Evolutionary conservation across 2,113 vertebrate genomes (phyloP), one percentile per base, ranked within the genome.

Genomic region (Xiphophorus couchianus): DNA sequence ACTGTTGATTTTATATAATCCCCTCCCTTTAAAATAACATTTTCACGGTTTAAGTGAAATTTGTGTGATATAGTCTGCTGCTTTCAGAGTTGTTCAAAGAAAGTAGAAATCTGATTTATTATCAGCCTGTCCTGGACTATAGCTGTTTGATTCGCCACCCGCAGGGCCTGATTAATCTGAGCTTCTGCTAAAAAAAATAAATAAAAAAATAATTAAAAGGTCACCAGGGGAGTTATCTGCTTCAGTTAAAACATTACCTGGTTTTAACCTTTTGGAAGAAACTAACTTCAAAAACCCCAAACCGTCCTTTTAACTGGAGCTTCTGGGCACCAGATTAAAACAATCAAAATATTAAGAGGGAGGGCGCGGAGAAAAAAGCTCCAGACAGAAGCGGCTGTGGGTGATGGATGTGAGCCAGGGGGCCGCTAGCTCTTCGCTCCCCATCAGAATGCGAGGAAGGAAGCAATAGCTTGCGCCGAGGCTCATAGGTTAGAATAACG

Each of bases 401-500:
- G 35, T 76, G 73, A 84, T 83, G 78, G 84, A 73, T 72, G 61
- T 25, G 67, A 84, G 84, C 68, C 77, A 35, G 73, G 78, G 30
- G 81, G 81, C 85, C 3, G 69, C 70, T 62, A 74, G 78, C 83
- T 87, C 44, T 84, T 84, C 86, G 78, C 80, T 89, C 76, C 60
- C 76, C 78, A 78, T 78, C 78, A 84, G 77, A 88, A 88, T 85
- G 86, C 87, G 81, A 88, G 84, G 77, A 66, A 80, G 80, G 54
- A 60, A 85, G 64, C 35, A 76, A 71, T 62, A 84, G 72, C 73
- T 68, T 44, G 68, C 19, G 69, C 69, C 91, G 80, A 89, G 70
- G 90, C 87, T 90, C 71, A 67, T 61, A 84, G 82, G 84, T 81
- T 81, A 90, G 87, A 72, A 86, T 76, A 77, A 88, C 78, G 84